Evolutionary conservation across 2,888 invertebrate species (phyloP), one percentile per base, ranked within the genome.

Genomic region (Odontothrips loti): DNA sequence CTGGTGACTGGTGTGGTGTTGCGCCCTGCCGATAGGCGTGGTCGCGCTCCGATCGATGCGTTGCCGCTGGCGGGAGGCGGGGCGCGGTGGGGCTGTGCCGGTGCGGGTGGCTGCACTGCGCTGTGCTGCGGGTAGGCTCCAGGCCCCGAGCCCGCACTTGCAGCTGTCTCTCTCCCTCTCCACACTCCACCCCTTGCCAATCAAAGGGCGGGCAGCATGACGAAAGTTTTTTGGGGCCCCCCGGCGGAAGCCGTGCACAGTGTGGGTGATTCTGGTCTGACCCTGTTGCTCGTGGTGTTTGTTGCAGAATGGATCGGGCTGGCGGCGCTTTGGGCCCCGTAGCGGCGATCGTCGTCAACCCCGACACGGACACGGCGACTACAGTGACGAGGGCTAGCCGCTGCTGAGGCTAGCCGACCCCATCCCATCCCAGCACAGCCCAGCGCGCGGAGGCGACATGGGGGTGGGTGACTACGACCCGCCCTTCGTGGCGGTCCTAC

Each of bases 401-500:
- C n/a, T n/a, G 20, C n/a, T 23, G 68, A n/a, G 68, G 68, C 68
- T n/a, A 43, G 34, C 27, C 34, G 11, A 58, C 15, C 4, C 58
- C 0, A 11, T 17, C 23, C 68, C 27, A 27, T 10, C 12, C 27
- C 23, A 9, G 51, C 51, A 51, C 51, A 2, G 51, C 34, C 34
- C 34, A 43, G 34, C 6, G 3, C 34, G 34, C 34, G 48, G 12
- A 12, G 23, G 68, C 34, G 34, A 43, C 11, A 75, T 27, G 68
- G 27, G 23, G 68, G 68, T 27, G 68, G 68, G 68, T 12, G 68
- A 91, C 86, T 95, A 95, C 90, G 91, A 92, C 90, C 93, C 94
- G 89, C 94, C 95, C 88, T 92, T 93, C 87, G 91, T 97, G 88
- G 95, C 96, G 86, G 92, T 92, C 88, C 91, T 95, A 89, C 93